A percentile compares a stretch with the other conserved stretches of the same genome.
Evolutionary conservation across 37 sponge, comb jelly and placozoan species (phyloP).

Genomic region (Bolinopsis microptera): DNA sequence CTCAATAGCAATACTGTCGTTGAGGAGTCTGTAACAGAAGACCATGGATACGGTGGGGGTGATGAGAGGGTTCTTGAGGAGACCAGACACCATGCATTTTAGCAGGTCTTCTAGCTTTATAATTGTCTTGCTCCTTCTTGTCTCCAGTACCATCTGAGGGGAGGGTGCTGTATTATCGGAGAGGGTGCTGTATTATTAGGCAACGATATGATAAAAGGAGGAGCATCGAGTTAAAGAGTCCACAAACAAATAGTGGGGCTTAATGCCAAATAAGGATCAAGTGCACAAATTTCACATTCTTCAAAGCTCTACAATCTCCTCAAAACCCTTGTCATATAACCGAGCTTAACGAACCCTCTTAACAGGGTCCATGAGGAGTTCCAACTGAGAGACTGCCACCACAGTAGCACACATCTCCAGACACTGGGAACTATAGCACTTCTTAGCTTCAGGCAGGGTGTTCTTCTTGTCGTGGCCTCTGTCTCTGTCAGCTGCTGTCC

Average conservation of each 20-base stretch:
- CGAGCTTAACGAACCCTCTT: background rate
- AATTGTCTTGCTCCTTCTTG: background rate
- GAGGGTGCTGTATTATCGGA: background rate
- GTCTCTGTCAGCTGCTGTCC: conserved; percentile 57
- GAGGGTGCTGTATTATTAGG: too few species aligned
- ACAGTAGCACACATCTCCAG: background rate
- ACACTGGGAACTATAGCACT: conserved; percentile 7
- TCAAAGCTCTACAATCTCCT: too few species aligned
- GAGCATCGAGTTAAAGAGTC: too few species aligned
- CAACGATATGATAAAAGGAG: too few species aligned
- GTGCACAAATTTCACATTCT: too few species aligned
- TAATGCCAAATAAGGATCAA: too few species aligned
- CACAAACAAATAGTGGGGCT: too few species aligned
- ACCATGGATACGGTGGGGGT: conserved; percentile 60
- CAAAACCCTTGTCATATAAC: too few species aligned
- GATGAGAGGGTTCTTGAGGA: conserved; percentile 50
- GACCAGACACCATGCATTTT: conserved; percentile 8
- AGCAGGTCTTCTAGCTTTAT: background rate
- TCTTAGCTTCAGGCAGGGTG: conserved; percentile 23
- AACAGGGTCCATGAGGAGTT: conserved; percentile 6
- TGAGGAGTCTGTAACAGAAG: background rate
- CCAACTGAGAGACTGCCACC: conserved; percentile 38
- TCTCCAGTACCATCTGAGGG: conserved; percentile 39
- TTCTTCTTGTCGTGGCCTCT: conserved; percentile 18
- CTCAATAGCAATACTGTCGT: background rate